Evolutionary conservation across 2,797 vertebrate species (phyloP), one percentile per base, ranked within the genome.

Genomic region (Takifugu rubripes): DNA sequence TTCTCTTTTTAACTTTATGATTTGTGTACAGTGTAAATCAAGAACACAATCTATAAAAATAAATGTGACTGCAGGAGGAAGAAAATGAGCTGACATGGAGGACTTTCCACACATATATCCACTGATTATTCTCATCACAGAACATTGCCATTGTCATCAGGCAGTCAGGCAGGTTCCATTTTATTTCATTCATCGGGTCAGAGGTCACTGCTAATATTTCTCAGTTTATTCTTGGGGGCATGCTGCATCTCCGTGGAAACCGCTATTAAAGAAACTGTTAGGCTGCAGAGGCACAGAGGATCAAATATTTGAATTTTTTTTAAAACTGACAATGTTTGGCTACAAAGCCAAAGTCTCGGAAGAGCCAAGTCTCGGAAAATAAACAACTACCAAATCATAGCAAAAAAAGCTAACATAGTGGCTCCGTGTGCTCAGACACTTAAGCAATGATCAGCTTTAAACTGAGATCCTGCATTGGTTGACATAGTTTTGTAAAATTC

Each of bases 191-290:
- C 12, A 49, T 69, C 25, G 52, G 17, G 10, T 31, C n/a, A 3
- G 48, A 53, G 58, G 61, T 72, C 63, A 54, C 14, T 9, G 53
- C 36, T 52, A 44, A 66, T 71, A 58, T 74, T 58, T 66, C 48
- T n/a, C 25, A 48, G 6, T 52, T 27, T 43, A 11, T 5, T 10
- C 25, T 1, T 10, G 43, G 27, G 45, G 31, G 33, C 25, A 33
- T 44, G 43, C 16, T 25, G n/a, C 2, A 52, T 66, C 43, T 17
- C 56, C 25, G 43, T 57, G 54, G 56, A 48, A 60, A 61, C 55
- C 16, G 17, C 9, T 10, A 4, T 0, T 5, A 1, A 21, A 10
- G 15, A 33, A 55, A n/a, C 12, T 9, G 10, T 16, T 42, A 17
- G 11, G 51, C 3, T 3, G 0, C 3, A 0, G 0, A 1, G 10